Evolutionary conservation across 2,888 invertebrate genomes (phyloP), one percentile per base, ranked within the genome.

Genomic region (Drosophila incognita): DNA sequence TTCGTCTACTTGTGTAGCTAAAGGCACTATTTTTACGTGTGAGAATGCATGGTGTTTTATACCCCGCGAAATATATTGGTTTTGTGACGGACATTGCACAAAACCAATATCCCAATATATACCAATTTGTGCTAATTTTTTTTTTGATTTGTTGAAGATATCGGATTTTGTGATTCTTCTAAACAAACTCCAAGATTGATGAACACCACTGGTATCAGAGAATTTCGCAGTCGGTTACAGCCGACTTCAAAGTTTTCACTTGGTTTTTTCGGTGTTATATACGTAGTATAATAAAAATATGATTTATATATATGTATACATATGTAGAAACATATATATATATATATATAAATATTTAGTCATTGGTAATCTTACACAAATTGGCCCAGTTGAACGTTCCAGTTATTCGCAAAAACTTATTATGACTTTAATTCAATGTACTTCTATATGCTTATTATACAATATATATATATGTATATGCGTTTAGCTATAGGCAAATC

Each of bases 351-450:
- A 27, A 40, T 52, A 49, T 66, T 36, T 69, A 81, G 59, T 61
- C 63, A 78, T 71, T 70, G 73, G 53, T 66, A 66, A 71, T 54
- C 54, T 53, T 57, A 72, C 49, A 54, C 68, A 61, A 69, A 69
- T 78, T 65, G 78, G 71, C 83, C 86, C 77, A 86, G 86, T 85
- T 83, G 49, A 78, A 71, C 71, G 83, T 86, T 86, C 78, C 87
- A 83, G 87, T 77, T 82, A 67, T 49, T 29, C 69, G 70, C 51
- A 69, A 57, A 42, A 58, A 57, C 3, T 48, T 61, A 54, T 54
- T 52, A 66, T 74, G 54, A 70, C 27, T 69, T 58, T 27, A 60
- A 58, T 57, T 62, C 51, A 57, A 42, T 62, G 56, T 67, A 49
- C 61, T 59, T 64, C 40, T 56, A 38, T 29, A 73, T 59, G 29